phyloP scores from a whole-genome alignment of 92 coral and sea anemone species.

The Diadumene lineata region DNA sequence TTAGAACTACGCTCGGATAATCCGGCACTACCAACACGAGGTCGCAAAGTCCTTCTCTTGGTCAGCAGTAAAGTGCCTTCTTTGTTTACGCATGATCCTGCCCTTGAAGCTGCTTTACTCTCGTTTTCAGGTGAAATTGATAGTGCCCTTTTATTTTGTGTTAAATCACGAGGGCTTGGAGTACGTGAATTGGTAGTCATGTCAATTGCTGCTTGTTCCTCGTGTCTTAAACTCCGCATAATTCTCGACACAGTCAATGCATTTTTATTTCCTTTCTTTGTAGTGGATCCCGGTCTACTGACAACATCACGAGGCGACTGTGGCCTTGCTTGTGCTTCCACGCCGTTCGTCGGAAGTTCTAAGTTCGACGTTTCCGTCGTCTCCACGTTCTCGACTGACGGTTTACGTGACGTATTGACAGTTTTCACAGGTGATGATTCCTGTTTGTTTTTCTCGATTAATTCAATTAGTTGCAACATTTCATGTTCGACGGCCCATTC shows the following conservation, averaged over 20 bases:
- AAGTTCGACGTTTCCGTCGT: neutral
- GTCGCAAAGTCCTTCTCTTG: constrained; percentile 22
- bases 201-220: neutral
- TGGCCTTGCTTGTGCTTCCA: neutral
- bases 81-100: neutral
- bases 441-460: constrained; percentile 49
- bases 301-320: constrained; percentile 9
- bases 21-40: constrained; percentile 20
- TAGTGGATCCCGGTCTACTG: constrained; percentile 13
- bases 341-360: neutral
- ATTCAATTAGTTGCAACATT: constrained; percentile 47
- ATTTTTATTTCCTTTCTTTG: neutral
- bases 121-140: constrained; percentile 10
- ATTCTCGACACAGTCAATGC: constrained; percentile 42
- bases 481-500: constrained; percentile 76
- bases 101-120: neutral
- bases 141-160: neutral
- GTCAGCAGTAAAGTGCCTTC: constrained; percentile 26
- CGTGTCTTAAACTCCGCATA: constrained; percentile 8
- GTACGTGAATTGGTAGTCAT: neutral
- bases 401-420: neutral
- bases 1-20: constrained; percentile 8
- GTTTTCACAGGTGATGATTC: constrained; percentile 19
- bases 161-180: constrained; percentile 1
- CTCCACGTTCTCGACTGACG: neutral